Conservation (phyloP, 2,797 vertebrate genomes). For the Artibeus jamaicensis region DNA sequence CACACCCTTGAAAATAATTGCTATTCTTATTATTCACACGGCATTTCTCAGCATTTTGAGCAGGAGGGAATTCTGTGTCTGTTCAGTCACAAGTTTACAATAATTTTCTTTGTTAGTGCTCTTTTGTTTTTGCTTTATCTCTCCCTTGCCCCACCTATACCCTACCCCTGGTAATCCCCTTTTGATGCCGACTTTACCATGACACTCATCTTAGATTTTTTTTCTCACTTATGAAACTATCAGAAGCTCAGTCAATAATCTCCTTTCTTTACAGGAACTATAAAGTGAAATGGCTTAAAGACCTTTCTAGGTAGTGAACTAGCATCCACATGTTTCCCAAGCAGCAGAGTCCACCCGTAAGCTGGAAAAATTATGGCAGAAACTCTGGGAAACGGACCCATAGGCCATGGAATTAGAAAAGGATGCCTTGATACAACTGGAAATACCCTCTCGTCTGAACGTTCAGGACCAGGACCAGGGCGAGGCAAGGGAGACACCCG, state of each 20-base stretch:
- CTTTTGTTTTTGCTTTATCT: not conserved
- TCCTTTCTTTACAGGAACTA: not conserved
- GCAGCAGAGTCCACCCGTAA: not conserved
- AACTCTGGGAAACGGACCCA: not conserved
- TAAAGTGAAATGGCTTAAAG: not conserved
- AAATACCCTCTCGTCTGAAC: not conserved
- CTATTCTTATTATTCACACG: not conserved
- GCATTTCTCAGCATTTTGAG: not conserved
- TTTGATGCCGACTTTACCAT: not conserved
- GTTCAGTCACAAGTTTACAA: not conserved
- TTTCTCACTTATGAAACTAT: not conserved
- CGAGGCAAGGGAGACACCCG: not conserved
- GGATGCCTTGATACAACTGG: not conserved
- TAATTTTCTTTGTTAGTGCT: not conserved
- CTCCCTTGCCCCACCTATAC: not conserved
- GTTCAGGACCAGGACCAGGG: too few species aligned
- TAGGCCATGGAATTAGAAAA: not conserved
- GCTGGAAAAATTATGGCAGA: not conserved
- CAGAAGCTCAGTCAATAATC: not conserved
- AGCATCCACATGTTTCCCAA: not conserved
- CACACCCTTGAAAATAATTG: not conserved
- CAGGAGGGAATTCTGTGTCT: not conserved
- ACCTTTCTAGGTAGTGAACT: not conserved
- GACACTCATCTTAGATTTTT: not conserved
- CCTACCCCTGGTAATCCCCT: fast-evolving